Percentiles rank a stretch among this genome's conserved stretches.
Conservation (phyloP, 2,888 invertebrate genomes). For the Harpagoxenus sublaevis region DNA sequence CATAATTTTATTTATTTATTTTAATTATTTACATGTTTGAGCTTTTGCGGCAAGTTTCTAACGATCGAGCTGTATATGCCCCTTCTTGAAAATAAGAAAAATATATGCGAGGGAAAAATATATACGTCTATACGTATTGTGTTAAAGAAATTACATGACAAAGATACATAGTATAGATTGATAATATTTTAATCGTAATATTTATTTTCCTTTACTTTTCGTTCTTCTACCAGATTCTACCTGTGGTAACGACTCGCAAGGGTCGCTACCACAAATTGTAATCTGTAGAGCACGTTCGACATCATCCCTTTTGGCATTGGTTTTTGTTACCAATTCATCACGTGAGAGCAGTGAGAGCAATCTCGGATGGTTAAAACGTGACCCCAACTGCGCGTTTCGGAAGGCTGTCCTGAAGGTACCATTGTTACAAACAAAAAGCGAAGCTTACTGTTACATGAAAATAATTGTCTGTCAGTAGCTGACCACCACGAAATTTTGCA, state of each 20-base stretch:
- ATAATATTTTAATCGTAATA: background rate
- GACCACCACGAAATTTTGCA: too few relatives aligned
- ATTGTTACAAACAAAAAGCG: background rate
- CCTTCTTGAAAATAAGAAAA: background rate
- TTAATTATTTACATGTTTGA: background rate
- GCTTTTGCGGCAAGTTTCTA: background rate
- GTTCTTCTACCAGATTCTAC: background rate
- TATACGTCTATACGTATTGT: background rate
- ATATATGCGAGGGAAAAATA: background rate
- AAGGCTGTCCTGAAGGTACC: background rate
- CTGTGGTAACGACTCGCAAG: background rate
- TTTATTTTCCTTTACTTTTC: background rate
- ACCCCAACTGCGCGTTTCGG: background rate
- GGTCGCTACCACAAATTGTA: background rate
- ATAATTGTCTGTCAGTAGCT: background rate
- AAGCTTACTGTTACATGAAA: background rate
- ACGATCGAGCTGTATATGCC: background rate
- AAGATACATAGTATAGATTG: background rate
- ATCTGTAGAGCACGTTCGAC: background rate
- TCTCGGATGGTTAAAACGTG: background rate
- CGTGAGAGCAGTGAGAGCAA: background rate
- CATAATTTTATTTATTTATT: background rate
- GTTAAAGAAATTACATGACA: background rate
- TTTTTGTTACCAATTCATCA: background rate
- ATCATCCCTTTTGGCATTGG: background rate